A percentile compares a stretch with the other conserved stretches of the same genome.
Conservation (phyloP, 2,113 vertebrate genomes). For the Lampris megalopsis region DNA sequence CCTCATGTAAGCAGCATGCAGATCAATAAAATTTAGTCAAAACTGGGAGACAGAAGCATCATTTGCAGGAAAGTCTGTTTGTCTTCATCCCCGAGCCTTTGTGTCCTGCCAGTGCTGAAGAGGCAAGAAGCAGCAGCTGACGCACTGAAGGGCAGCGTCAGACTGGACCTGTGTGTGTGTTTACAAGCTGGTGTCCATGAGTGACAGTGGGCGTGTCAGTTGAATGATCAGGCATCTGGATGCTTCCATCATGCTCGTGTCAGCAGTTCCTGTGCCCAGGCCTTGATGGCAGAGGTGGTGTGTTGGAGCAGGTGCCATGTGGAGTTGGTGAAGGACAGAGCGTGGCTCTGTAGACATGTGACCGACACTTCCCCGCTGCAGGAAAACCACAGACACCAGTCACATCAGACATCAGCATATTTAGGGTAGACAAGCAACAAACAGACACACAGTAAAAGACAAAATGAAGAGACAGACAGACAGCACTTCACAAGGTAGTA, state of each 20-base stretch:
- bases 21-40: slow-evolving; percentile 48
- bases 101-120: slow-evolving; percentile 35
- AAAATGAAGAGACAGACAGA: neutral
- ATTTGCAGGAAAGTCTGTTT: slow-evolving; percentile 37
- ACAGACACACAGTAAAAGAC: neutral
- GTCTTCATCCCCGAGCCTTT: slow-evolving; percentile 31
- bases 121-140: slow-evolving; percentile 5
- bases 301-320: slow-evolving; percentile 91
- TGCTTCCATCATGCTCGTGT: slow-evolving; percentile 79
- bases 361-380: slow-evolving; percentile 88
- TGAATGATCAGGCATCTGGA: slow-evolving; percentile 7
- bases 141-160: slow-evolving; percentile 46
- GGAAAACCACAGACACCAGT: slow-evolving; percentile 4
- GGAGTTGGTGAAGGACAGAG: slow-evolving; percentile 83
- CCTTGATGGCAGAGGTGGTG: slow-evolving; percentile 83
- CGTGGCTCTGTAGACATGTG: slow-evolving; percentile 86
- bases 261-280: slow-evolving; percentile 89
- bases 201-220: slow-evolving; percentile 20
- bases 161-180: slow-evolving; percentile 17
- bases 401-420: neutral
- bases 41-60: slow-evolving; percentile 34
- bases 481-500: neutral
- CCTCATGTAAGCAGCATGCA: slow-evolving; percentile 54
- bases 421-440: no score
- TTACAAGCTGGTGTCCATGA: neutral